These are phyloP conservation scores for Flexamia atlantica DNA, from an alignment of 2,888 invertebrate species.

Conservation along the genomic window DNA sequence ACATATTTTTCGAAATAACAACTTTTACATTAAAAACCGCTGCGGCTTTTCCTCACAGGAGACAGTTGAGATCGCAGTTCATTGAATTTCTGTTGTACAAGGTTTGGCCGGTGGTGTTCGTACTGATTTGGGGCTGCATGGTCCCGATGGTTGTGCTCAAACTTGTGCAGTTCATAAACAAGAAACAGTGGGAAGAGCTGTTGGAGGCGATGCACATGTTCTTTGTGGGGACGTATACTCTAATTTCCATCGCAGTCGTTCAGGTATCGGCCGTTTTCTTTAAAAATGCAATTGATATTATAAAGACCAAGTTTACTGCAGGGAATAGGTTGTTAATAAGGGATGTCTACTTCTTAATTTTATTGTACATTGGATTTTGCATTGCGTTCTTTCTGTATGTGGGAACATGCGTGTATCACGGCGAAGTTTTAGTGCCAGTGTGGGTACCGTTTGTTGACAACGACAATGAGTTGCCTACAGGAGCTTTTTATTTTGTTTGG, in stretches of 20 bases:
- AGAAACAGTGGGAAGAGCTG: background rate
- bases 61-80: background rate
- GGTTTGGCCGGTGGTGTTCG: background rate
- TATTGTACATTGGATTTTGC: background rate
- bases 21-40: background rate
- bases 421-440: constrained; percentile 1
- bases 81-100: constrained; percentile 4
- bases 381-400: background rate
- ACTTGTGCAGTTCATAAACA: background rate
- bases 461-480: background rate
- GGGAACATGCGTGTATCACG: background rate
- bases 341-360: background rate
- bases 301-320: background rate
- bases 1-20: constrained; percentile 21
- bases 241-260: background rate
- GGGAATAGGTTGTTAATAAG: background rate
- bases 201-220: constrained; percentile 12
- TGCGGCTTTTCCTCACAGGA: constrained; percentile 20
- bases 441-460: constrained; percentile 13
- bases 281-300: background rate
- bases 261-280: background rate
- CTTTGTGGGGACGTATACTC: background rate
- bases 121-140: background rate
- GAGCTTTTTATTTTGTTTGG: constrained; percentile 2
- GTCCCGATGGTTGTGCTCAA: constrained; percentile 1